Percentiles rank a stretch among this genome's conserved stretches.
phyloP scores from a whole-genome alignment of 2,888 invertebrate genomes.

The Xestia rhomboidea region DNA sequence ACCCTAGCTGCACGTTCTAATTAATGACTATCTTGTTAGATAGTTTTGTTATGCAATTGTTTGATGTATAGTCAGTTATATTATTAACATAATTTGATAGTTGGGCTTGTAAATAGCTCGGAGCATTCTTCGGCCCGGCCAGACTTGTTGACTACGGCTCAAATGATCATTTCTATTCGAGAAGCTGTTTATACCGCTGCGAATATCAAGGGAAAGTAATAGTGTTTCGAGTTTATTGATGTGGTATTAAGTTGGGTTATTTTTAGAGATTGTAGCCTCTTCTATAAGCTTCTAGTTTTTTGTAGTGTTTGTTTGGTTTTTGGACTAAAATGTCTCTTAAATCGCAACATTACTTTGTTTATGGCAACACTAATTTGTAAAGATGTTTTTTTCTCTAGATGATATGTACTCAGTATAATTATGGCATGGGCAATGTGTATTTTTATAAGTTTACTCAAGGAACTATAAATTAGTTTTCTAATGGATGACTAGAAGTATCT shows the following conservation, averaged over 20 bases:
- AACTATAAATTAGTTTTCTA: too few species aligned
- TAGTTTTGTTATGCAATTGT: slow-evolving; percentile 64
- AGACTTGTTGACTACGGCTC: slow-evolving; percentile 61
- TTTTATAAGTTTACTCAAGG: background rate
- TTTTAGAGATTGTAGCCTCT: slow-evolving; percentile 23
- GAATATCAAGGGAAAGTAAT: slow-evolving; percentile 66
- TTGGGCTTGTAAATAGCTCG: slow-evolving; percentile 56
- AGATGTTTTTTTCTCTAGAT: background rate
- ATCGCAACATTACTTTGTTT: too few species aligned
- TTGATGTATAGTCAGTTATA: slow-evolving; percentile 56
- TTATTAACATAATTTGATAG: slow-evolving; percentile 69
- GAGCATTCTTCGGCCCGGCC: slow-evolving; percentile 58
- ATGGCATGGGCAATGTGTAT: background rate
- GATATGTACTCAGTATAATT: background rate
- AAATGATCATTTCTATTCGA: slow-evolving; percentile 48
- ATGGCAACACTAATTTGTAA: too few species aligned
- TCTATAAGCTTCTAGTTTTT: slow-evolving; percentile 25
- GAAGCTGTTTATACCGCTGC: slow-evolving; percentile 58
- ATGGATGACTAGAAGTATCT: too few species aligned
- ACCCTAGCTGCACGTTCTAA: slow-evolving; percentile 37
- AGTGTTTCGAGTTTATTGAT: slow-evolving; percentile 51
- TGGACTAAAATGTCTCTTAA: too few species aligned
- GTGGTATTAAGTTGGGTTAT: slow-evolving; percentile 46
- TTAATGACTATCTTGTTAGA: slow-evolving; percentile 59
- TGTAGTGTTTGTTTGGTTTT: background rate